Percentiles rank a stretch among this genome's conserved stretches.
Evolutionary conservation across 2,113 vertebrate species (phyloP).

Genomic region (Lathamus discolor): DNA sequence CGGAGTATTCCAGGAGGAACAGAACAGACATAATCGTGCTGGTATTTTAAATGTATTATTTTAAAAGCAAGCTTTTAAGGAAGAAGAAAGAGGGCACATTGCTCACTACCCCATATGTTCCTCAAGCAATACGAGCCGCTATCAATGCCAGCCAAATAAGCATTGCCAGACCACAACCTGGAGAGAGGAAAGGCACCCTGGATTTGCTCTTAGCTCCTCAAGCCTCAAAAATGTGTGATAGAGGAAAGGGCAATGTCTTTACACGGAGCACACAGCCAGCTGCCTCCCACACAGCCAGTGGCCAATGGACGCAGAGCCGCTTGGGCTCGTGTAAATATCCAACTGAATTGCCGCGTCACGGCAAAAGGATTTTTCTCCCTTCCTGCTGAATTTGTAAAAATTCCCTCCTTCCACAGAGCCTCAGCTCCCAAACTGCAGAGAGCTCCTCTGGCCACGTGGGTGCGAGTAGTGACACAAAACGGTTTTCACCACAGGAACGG

Average conservation of each 20-base stretch:
- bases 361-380: neutral
- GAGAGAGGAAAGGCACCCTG: neutral
- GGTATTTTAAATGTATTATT: neutral
- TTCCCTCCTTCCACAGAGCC: neutral
- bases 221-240: neutral
- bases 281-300: neutral
- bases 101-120: conserved; percentile 22
- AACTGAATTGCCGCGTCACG: neutral
- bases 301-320: neutral
- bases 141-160: neutral
- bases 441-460: neutral
- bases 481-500: conserved; percentile 79
- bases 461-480: neutral
- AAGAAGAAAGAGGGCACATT: neutral
- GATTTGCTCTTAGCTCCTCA: neutral
- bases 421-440: neutral
- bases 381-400: neutral
- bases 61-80: neutral
- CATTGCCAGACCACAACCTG: conserved; percentile 31
- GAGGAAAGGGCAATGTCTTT: neutral
- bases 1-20: neutral
- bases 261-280: neutral
- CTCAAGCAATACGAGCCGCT: neutral
- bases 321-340: neutral
- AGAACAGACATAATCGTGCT: neutral